A percentile compares a stretch with the other conserved stretches of the same genome.
Conservation (phyloP, 1,140 invertebrate genomes). For the Drosophila ohnishii region DNA sequence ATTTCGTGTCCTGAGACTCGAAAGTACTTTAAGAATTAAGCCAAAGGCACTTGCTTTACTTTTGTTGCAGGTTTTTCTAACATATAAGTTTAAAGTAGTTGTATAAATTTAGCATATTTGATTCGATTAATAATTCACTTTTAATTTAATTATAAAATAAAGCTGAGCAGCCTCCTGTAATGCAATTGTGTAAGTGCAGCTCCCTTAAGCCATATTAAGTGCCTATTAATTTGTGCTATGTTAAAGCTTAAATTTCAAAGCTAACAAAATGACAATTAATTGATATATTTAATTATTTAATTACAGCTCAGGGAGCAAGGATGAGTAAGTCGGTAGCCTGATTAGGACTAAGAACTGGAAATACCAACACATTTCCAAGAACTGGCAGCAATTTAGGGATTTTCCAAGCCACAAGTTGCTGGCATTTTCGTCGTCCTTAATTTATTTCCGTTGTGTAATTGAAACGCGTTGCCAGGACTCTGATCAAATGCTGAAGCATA, state of each 20-base stretch:
- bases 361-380: conserved; percentile 15
- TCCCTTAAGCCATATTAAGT: background rate
- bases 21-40: background rate
- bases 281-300: conserved; percentile 33
- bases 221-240: too few relatives aligned
- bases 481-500: conserved; percentile 69
- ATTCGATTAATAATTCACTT: background rate
- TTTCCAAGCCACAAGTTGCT: conserved; percentile 21
- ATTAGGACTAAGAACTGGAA: conserved; percentile 4
- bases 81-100: too few relatives aligned
- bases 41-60: background rate
- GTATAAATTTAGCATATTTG: background rate
- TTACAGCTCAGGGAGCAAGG: background rate
- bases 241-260: background rate
- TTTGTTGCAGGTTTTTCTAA: background rate
- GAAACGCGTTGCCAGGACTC: conserved; percentile 56
- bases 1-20: too few relatives aligned
- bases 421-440: conserved; percentile 45
- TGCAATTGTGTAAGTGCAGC: too few relatives aligned
- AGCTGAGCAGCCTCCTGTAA: too few relatives aligned
- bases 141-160: background rate
- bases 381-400: conserved; percentile 7
- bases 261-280: conserved; percentile 14
- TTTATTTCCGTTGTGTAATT: conserved; percentile 76
- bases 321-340: background rate